Evolutionary conservation across 2,888 invertebrate genomes (phyloP).

Genomic region (Hyppa rectilinea): DNA sequence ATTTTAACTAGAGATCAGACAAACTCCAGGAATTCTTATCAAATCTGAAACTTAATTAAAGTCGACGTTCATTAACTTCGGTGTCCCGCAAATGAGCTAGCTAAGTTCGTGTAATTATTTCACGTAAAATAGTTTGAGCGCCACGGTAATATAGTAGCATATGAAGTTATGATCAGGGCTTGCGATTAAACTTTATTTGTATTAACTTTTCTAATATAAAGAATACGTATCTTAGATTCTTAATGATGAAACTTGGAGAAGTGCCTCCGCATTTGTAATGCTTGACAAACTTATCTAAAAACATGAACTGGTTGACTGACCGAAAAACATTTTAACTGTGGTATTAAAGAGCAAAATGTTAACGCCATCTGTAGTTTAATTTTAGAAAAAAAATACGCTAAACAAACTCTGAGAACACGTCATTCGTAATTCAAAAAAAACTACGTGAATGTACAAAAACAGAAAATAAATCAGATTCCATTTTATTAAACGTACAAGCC

Average conservation of each 20-base stretch:
- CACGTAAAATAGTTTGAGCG: constrained; percentile 48
- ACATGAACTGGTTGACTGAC: neutral
- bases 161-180: constrained; percentile 9
- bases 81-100: constrained; percentile 78
- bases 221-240: neutral
- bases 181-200: constrained; percentile 4
- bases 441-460: neutral
- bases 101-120: constrained; percentile 73
- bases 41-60: constrained; percentile 78
- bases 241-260: neutral
- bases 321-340: neutral
- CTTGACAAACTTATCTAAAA: neutral
- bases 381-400: neutral
- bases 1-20: constrained; percentile 49
- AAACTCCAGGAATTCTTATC: constrained; percentile 70
- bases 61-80: constrained; percentile 76
- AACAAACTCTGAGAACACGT: neutral
- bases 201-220: neutral
- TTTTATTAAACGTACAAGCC: constrained; percentile 3
- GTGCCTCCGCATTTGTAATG: neutral
- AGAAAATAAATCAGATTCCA: constrained; percentile 2
- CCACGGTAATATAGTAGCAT: constrained; percentile 28
- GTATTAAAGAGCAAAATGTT: too few species aligned
- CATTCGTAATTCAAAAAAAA: neutral
- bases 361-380: too few species aligned